phyloP scores from a whole-genome alignment of 2,113 vertebrate genomes.

The Eolophus roseicapilla region DNA sequence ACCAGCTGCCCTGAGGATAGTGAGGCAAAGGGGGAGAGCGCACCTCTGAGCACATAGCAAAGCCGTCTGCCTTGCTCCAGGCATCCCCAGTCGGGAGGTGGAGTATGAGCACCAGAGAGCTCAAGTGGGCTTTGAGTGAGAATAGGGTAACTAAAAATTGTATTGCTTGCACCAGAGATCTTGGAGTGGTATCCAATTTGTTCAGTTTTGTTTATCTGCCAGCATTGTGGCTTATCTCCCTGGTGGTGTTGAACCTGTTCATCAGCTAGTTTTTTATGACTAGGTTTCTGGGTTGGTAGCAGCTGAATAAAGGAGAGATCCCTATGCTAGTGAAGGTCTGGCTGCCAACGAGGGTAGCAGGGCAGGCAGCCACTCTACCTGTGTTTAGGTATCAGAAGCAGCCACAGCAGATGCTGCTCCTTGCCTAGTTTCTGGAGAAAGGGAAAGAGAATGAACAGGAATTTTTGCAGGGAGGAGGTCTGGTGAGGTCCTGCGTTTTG shows the following conservation, averaged over 20 bases:
- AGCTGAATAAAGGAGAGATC: not conserved
- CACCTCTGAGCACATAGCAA: not conserved
- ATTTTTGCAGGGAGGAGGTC: not conserved
- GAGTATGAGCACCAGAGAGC: not conserved
- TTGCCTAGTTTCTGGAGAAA: not conserved
- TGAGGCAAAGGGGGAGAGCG: accelerated
- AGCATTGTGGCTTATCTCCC: not conserved
- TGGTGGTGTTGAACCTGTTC: not conserved
- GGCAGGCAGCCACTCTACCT: not conserved
- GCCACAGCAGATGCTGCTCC: not conserved
- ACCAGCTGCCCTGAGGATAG: accelerated
- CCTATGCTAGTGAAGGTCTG: accelerated
- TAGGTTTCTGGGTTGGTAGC: not conserved
- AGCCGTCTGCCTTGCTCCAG: not conserved
- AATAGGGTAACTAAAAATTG: not conserved
- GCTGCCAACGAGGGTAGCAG: not conserved
- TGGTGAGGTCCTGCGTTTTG: not conserved
- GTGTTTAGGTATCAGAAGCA: not conserved
- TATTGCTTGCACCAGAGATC: not conserved
- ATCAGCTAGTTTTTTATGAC: not conserved
- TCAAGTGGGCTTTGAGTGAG: not conserved
- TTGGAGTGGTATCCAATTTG: not conserved
- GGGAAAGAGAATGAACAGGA: not conserved
- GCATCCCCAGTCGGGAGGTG: not conserved
- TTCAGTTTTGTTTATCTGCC: not conserved